phyloP scores from a whole-genome alignment of 2,888 invertebrate species.

The Uloborus plumipes region DNA sequence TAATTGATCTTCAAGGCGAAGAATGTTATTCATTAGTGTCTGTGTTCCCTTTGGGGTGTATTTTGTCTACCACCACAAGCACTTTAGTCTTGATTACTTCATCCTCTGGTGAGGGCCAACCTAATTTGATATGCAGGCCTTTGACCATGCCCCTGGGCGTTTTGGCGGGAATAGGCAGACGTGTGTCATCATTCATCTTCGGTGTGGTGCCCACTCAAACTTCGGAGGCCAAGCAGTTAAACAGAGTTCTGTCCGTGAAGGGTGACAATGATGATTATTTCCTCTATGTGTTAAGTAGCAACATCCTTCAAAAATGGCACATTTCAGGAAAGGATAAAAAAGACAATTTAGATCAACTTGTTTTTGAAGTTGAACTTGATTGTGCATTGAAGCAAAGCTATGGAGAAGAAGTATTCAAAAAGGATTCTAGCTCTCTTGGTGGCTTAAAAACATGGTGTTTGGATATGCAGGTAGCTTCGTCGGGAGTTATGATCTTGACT shows the following conservation, averaged over 20 bases:
- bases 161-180: slow-evolving; percentile 86
- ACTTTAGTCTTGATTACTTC: slow-evolving; percentile 82
- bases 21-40: slow-evolving; percentile 71
- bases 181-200: slow-evolving; percentile 85
- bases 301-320: slow-evolving; percentile 86
- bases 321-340: slow-evolving; percentile 74
- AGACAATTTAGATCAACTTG: slow-evolving; percentile 63
- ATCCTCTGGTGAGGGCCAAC: slow-evolving; percentile 77
- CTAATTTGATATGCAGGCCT: slow-evolving; percentile 72
- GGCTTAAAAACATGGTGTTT: slow-evolving; percentile 81
- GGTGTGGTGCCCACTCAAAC: slow-evolving; percentile 74
- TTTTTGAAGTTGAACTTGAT: slow-evolving; percentile 83
- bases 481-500: slow-evolving; percentile 79
- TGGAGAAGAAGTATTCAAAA: slow-evolving; percentile 65
- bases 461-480: slow-evolving; percentile 82
- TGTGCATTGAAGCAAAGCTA: slow-evolving; percentile 74
- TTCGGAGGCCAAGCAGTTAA: slow-evolving; percentile 74
- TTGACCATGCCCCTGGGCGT: slow-evolving; percentile 72
- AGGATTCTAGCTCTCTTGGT: slow-evolving; percentile 71
- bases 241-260: slow-evolving; percentile 77
- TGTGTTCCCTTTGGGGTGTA: slow-evolving; percentile 78
- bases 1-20: slow-evolving; percentile 82
- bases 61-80: slow-evolving; percentile 92
- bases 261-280: slow-evolving; percentile 73
- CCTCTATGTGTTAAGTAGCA: slow-evolving; percentile 82